phyloP scores from a whole-genome alignment of 2,113 vertebrate genomes.

The Proterorhinus semilunaris region DNA sequence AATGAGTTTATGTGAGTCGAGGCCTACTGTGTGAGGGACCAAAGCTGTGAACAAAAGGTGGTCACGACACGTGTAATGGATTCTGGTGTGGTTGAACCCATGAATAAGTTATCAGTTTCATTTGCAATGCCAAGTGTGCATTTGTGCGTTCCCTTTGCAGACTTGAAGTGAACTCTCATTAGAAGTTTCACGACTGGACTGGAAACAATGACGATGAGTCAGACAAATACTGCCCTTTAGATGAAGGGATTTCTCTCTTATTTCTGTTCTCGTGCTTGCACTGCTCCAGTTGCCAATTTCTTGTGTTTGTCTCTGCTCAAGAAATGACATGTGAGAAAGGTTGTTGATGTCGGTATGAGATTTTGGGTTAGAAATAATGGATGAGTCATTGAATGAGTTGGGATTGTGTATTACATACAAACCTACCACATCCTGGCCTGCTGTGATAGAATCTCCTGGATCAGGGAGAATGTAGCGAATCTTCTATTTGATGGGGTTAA shows the following conservation, averaged over 20 bases:
- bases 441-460: not conserved
- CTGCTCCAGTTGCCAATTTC: not conserved
- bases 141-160: not conserved
- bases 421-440: not conserved
- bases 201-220: not conserved
- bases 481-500: not conserved
- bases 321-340: not conserved
- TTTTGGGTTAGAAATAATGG: not conserved
- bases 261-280: not conserved
- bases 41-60: slow-evolving; percentile 1
- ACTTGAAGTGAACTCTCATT: not conserved
- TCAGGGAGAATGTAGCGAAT: not conserved
- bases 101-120: not conserved
- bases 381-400: not conserved
- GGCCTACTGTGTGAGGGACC: slow-evolving; percentile 4
- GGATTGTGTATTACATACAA: not conserved
- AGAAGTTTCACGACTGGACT: not conserved
- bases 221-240: not conserved
- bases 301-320: not conserved
- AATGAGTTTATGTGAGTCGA: slow-evolving; percentile 40
- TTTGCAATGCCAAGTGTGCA: not conserved
- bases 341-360: not conserved
- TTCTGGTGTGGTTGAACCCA: not conserved
- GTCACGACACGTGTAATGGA: not conserved
- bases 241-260: no score